These are phyloP conservation scores for Choloepus hoffmanni DNA, from an alignment of 2,113 vertebrate species.

Conservation along the genomic window DNA sequence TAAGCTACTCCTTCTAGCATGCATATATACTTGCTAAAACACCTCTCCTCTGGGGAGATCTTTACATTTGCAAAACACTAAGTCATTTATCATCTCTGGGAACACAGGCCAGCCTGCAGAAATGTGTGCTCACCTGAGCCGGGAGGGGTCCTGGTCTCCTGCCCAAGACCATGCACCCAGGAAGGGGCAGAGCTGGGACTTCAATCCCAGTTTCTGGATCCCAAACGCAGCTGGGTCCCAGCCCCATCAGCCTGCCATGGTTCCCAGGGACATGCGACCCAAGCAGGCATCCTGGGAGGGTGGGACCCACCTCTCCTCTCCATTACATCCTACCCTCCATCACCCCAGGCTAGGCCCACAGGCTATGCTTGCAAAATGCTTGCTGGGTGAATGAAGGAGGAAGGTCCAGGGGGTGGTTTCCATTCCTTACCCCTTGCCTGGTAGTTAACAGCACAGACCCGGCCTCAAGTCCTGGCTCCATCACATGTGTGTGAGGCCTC, in stretches of 20 bases:
- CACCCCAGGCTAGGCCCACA: accelerated
- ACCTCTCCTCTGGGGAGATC: not conserved
- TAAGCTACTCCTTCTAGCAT: conserved; percentile 28
- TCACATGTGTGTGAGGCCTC: not conserved
- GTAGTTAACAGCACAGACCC: not conserved
- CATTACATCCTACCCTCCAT: accelerated
- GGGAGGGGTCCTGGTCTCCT: not conserved
- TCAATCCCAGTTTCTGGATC: not conserved
- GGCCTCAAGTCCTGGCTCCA: not conserved
- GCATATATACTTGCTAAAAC: not conserved
- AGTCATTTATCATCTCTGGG: not conserved
- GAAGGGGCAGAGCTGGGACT: not conserved
- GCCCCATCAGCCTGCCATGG: too few relatives aligned
- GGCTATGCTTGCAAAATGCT: not conserved
- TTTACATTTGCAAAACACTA: not conserved
- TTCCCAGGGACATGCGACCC: not conserved
- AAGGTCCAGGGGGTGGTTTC: not conserved
- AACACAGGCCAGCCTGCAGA: not conserved
- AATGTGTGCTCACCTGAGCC: accelerated
- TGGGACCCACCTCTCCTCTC: not conserved
- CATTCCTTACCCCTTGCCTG: not conserved
- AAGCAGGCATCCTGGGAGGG: not conserved
- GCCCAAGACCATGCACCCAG: not conserved
- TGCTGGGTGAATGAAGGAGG: not conserved
- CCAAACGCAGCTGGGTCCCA: not conserved